These are phyloP conservation scores for Labeo calbasu DNA, from an alignment of 2,797 vertebrate species.

Conservation along the genomic window DNA sequence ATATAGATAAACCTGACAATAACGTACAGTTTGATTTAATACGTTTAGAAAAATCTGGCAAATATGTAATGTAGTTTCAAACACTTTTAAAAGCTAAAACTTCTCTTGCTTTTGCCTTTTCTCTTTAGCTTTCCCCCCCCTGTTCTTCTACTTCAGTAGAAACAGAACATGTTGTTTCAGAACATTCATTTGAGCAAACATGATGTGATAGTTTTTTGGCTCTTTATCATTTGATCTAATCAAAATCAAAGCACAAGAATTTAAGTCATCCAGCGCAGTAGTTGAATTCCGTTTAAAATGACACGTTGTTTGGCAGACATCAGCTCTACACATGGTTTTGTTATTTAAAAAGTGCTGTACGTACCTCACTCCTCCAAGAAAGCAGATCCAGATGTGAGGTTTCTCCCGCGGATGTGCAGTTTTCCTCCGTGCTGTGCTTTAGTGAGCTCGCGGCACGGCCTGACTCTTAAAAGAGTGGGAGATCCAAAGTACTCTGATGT, in stretches of 20 bases:
- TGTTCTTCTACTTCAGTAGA: neutral
- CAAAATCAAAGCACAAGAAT: neutral
- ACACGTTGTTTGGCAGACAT: neutral
- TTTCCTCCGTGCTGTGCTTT: conserved; percentile 46
- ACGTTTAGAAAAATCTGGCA: neutral
- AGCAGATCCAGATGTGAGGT: conserved; percentile 63
- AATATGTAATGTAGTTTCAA: neutral
- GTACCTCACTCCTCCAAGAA: conserved; percentile 68
- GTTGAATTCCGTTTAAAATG: neutral
- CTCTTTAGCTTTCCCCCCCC: neutral
- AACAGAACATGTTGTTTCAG: conserved; percentile 1
- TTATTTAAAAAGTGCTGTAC: conserved; percentile 2
- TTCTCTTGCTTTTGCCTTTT: neutral
- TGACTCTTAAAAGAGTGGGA: conserved; percentile 57
- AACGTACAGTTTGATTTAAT: neutral
- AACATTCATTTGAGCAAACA: neutral
- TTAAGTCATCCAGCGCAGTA: too few species aligned
- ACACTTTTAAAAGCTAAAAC: neutral
- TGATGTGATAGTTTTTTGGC: neutral
- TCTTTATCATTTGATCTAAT: neutral
- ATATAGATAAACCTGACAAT: neutral
- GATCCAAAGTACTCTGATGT: conserved; percentile 68
- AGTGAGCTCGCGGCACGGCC: conserved; percentile 53
- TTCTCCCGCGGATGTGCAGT: conserved; percentile 55
- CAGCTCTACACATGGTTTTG: neutral